A percentile compares a stretch with the other conserved stretches of the same genome.
These are phyloP conservation scores for Hoplias malabaricus DNA, from an alignment of 2,113 vertebrate genomes.

Conservation along the genomic window DNA sequence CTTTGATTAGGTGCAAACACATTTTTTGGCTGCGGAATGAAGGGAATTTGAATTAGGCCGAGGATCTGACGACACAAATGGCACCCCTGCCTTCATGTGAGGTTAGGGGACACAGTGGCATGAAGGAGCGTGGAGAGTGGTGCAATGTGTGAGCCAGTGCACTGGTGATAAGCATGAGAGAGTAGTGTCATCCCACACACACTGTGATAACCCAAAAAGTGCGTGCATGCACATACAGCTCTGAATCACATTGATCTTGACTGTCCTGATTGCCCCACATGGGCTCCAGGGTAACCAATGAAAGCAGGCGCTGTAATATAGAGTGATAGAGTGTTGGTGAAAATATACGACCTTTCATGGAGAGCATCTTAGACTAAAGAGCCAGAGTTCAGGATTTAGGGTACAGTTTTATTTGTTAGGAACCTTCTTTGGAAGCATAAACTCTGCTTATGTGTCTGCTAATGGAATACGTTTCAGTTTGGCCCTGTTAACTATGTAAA, in stretches of 20 bases:
- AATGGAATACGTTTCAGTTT: not conserved
- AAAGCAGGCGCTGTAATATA: constrained; percentile 33
- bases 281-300: constrained; percentile 27
- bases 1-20: constrained; percentile 60
- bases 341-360: not conserved
- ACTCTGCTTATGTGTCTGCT: not conserved
- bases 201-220: constrained; percentile 46
- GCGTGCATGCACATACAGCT: constrained; percentile 41
- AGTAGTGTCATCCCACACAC: constrained; percentile 44
- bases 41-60: constrained; percentile 60
- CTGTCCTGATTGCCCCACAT: constrained; percentile 39
- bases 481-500: not conserved
- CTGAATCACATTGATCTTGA: constrained; percentile 21
- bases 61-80: constrained; percentile 60
- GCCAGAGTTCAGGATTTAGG: constrained; percentile 44
- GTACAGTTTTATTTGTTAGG: not conserved
- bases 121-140: constrained; percentile 55
- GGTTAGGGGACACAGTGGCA: constrained; percentile 55
- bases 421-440: constrained; percentile 11
- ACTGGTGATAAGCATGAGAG: constrained; percentile 28
- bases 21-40: constrained; percentile 59
- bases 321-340: not conserved
- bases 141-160: constrained; percentile 23
- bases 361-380: not conserved
- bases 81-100: constrained; percentile 62